Base-by-base conservation (phyloP, 1,140 invertebrate genomes). In the Zaprionus ornatus region DNA sequence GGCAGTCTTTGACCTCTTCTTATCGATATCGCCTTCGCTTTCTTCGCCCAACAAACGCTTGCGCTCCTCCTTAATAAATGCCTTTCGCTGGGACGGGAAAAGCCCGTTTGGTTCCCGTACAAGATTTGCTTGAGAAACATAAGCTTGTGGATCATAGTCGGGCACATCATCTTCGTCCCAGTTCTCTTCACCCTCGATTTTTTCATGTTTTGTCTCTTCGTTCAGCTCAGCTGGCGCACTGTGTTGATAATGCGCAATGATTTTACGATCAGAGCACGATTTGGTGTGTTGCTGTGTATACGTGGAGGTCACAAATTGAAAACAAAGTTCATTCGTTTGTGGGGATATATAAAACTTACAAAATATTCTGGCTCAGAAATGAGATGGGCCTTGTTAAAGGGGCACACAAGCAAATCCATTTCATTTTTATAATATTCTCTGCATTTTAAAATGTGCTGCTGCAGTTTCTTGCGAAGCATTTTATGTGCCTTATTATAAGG, bases 401-500 rank as follows among this genome's bases (percentile, higher is more conserved):
- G 88, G 29, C 88, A 91, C 2, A 77, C 74, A n/a, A 84, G 55
- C 21, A 91, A 60, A 7, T 91, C 68, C 5, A 82, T 35, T 4
- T 77, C 79, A 35, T 91, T 79, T 57, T 88, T 91, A 66, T 84
- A 62, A 10, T 67, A 7, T 7, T 69, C 78, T 3, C 81, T 62
- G 27, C 88, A 91, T 50, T 91, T 91, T 0, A 88, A 2, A 15
- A 91, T 60, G 27, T 91, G 88, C 25, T 78, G 80, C 9, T 91
- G 90, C 0, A 88, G 56, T 23, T 81, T 81, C 52, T 82, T 91
- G 21, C 88, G 75, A 12, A 90, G 45, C 83, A 91, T 91, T 52
- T 54, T 79, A 45, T 91, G 88, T 10, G 65, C 61, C 19, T 77
- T 84, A 48, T 91, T 88, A 67, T 91, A 91, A 0, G 88, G 88